Percentiles rank a stretch among this genome's conserved stretches.
phyloP scores from a whole-genome alignment of 2,797 vertebrate species.

The Hoplostethus mediterraneus region DNA sequence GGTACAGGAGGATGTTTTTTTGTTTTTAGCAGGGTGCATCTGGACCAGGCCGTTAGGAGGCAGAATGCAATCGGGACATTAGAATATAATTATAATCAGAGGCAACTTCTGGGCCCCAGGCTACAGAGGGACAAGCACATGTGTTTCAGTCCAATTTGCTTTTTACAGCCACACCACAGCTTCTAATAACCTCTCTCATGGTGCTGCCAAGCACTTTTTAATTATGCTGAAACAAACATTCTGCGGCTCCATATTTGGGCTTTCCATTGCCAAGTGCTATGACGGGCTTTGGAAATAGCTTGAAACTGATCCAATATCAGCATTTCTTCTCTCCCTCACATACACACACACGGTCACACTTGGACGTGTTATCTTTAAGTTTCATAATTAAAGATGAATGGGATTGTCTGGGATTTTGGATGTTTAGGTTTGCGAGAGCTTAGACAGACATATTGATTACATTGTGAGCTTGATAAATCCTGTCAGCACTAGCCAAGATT shows the following conservation, averaged over 20 bases:
- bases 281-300: slow-evolving; percentile 63
- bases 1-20: slow-evolving; percentile 34
- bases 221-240: slow-evolving; percentile 75
- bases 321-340: slow-evolving; percentile 28
- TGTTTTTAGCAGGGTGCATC: slow-evolving; percentile 47
- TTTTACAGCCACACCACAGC: slow-evolving; percentile 56
- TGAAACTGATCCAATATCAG: slow-evolving; percentile 61
- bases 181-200: slow-evolving; percentile 70
- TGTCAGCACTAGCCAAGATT: neutral
- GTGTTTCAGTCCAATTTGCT: slow-evolving; percentile 56
- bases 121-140: slow-evolving; percentile 47
- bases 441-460: slow-evolving; percentile 22
- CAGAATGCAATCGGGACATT: slow-evolving; percentile 53
- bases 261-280: slow-evolving; percentile 59
- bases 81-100: slow-evolving; percentile 58
- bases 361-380: slow-evolving; percentile 6
- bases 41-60: slow-evolving; percentile 40
- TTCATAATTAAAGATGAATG: slow-evolving; percentile 44
- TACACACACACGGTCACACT: slow-evolving; percentile 1
- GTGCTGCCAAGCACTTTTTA: slow-evolving; percentile 71
- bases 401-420: slow-evolving; percentile 27
- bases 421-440: slow-evolving; percentile 7
- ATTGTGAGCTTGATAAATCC: neutral
- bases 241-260: slow-evolving; percentile 60
- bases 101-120: slow-evolving; percentile 43